Evolutionary conservation across 2,797 vertebrate genomes (phyloP), one percentile per base, ranked within the genome.

Genomic region (Channallabes apus): DNA sequence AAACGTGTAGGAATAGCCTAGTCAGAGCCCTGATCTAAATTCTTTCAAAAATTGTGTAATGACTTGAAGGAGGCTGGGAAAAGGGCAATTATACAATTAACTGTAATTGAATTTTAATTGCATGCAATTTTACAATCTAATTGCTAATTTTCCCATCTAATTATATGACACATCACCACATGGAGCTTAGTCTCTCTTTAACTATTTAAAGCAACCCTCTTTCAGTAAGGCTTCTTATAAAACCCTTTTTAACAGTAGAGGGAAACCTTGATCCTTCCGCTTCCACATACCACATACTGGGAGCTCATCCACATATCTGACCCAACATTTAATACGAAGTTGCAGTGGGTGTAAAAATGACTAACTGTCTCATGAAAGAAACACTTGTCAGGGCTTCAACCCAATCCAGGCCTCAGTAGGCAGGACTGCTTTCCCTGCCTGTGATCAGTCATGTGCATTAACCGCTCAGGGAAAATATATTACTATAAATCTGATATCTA

Each of bases 351-450:
- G 90, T 86, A 80, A 88, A 90, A 88, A 89, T 91, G 91, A 91
- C 84, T 90, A 91, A 91, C 90, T 80, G 84, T 87, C 89, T 91
- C 85, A 88, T 90, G 82, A 92, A 91, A 91, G 91, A 88, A 92
- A 94, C 89, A 91, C 90, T 91, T 93, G 89, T 90, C 90, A 88
- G 89, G 89, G 90, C 89, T 91, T 93, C 90, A 91, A 89, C 88
- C 87, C 85, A 88, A 91, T 90, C 87, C 88, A 89, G 87, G 77
- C 89, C 92, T 90, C 90, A 68, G 87, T 69, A 81, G 80, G 76
- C 89, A 90, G 88, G 84, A 92, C 92, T 78, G 76, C 80, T 88
- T 88, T 92, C 88, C 90, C 85, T 91, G 86, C 88, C 82, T 89
- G 91, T 92, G 87, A 93, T 87, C 86, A 78, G 88, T 82, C 86